Evolutionary conservation across 53 echinoderm and acorn worm genomes (phyloP), one percentile per base, ranked within the genome.

Genomic region (Arbacia lixula): DNA sequence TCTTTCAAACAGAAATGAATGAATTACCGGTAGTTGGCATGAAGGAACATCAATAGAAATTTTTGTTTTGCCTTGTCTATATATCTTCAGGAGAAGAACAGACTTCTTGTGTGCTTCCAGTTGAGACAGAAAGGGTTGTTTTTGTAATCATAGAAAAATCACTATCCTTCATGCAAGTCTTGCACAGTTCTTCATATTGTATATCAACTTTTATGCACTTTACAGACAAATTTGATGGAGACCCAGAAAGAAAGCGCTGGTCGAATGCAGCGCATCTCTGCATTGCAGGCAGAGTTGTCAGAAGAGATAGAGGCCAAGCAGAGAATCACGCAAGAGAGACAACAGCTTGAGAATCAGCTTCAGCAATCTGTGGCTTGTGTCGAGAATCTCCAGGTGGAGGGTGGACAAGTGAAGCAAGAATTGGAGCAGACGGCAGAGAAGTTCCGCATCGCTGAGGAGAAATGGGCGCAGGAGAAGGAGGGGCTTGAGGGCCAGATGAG

Each of bases 191-290:
- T n/a, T n/a, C 33, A 17, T 30, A 61, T 29, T 17, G 11, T 14
- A 5, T 46, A 46, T 3, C 33, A 21, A n/a, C 31, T 32, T n/a
- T 66, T 31, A 66, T 0, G 17, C 38, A n/a, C 66, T 5, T 66
- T 68, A 33, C 73, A 73, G 73, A 52, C 19, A 52, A 21, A 73
- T 22, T 34, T 73, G 53, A 73, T 33, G 10, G 51, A 71, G 71
- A 40, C 29, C 29, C 46, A 49, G 34, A 27, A 27, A 36, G 37
- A 66, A 66, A 35, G 38, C 12, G 35, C 66, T 8, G 21, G 22
- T 27, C 20, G 36, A 22, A 11, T 12, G 35, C 49, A 71, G 22
- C 71, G 71, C 71, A 46, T 28, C 2, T 32, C 71, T 11, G 71
- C 49, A 52, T n/a, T 49, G 31, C 50, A 73, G 73, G 20, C 28